These are phyloP conservation scores for Orchestia grillus DNA, from an alignment of 1,140 invertebrate genomes.

Conservation along the genomic window DNA sequence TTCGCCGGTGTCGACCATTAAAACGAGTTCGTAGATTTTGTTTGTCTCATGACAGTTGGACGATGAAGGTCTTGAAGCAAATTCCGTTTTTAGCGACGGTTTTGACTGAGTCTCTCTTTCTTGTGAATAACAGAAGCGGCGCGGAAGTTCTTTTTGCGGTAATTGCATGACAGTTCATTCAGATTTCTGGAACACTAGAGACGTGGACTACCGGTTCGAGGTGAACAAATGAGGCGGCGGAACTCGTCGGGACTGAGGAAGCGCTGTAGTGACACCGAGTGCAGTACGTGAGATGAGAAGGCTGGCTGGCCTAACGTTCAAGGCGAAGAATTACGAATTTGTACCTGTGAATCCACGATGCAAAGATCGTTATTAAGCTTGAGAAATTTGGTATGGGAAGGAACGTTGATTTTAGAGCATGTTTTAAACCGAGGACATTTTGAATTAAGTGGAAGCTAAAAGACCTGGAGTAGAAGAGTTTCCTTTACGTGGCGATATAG, in stretches of 20 bases:
- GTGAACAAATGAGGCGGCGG: not conserved
- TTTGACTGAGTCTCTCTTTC: not conserved
- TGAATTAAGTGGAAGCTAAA: no score
- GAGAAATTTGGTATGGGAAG: not conserved
- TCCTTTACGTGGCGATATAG: no score
- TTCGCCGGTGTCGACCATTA: not conserved
- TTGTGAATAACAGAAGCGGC: not conserved
- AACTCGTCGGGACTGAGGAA: not conserved
- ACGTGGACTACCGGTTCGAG: not conserved
- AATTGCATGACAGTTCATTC: not conserved
- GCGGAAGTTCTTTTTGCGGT: not conserved
- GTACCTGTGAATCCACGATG: not conserved
- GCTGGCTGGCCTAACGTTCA: not conserved
- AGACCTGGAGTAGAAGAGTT: no score
- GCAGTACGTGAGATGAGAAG: not conserved
- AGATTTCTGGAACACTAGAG: not conserved
- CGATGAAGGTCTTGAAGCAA: not conserved
- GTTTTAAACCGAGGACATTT: no score
- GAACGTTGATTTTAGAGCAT: not conserved
- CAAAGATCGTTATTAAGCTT: not conserved
- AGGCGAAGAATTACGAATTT: not conserved
- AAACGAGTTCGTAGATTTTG: not conserved
- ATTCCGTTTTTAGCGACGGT: not conserved
- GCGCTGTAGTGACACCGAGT: not conserved
- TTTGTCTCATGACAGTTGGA: not conserved